Percentiles rank a stretch among this genome's conserved stretches.
These are phyloP conservation scores for Cervus canadensis DNA, from an alignment of 2,113 vertebrate genomes.

Conservation along the genomic window DNA sequence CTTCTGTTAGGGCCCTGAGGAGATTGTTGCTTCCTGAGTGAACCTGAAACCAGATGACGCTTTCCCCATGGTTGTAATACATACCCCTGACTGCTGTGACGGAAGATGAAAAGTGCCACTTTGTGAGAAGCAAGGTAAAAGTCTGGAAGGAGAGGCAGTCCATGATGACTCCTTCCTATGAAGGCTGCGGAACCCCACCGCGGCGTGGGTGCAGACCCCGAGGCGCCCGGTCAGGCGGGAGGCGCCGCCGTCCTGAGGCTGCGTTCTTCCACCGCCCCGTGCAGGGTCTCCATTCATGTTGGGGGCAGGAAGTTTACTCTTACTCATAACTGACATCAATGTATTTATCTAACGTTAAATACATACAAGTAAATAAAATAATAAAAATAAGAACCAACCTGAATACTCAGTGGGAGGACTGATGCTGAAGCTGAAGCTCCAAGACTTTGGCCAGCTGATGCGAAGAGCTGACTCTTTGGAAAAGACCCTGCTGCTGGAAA, in stretches of 20 bases:
- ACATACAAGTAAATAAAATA: background rate
- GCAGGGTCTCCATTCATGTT: background rate
- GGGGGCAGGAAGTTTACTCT: background rate
- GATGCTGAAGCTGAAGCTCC: background rate
- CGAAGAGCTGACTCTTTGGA: background rate
- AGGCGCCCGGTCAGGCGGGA: background rate
- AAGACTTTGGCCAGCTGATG: background rate
- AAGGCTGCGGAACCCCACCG: background rate
- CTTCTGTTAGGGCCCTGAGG: background rate
- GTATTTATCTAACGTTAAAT: background rate
- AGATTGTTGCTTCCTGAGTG: background rate
- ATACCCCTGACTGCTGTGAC: background rate
- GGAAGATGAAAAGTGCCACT: background rate
- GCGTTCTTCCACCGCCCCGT: fast-evolving
- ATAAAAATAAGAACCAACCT: background rate
- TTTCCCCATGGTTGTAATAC: background rate
- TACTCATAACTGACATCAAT: background rate
- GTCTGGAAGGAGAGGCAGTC: background rate
- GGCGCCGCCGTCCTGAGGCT: too few species aligned
- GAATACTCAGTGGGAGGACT: background rate
- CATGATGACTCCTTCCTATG: background rate
- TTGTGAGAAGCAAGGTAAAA: background rate
- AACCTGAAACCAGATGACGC: background rate
- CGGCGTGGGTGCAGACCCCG: background rate
- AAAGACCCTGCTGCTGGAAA: background rate